phyloP scores from a whole-genome alignment of 2,888 invertebrate species.

The Sinelater perroti region DNA sequence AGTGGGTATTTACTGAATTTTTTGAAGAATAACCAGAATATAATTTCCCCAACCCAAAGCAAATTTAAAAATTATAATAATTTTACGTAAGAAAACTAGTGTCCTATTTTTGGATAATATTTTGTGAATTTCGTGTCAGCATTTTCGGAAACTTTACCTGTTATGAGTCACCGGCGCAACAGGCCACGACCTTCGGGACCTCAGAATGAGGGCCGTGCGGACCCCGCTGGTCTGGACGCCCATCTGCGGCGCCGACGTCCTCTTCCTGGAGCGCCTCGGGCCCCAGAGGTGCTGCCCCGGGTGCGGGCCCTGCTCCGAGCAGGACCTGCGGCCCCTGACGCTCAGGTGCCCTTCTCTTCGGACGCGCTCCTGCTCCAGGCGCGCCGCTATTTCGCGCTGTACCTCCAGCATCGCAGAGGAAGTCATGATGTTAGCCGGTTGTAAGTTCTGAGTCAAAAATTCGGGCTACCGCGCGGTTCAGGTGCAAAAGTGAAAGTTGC shows the following conservation, averaged over 20 bases:
- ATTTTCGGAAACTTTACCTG: conserved; percentile 25
- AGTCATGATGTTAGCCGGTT: conserved; percentile 41
- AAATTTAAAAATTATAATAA: no score
- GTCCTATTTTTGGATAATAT: no score
- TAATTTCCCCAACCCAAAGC: no score
- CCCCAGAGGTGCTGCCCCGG: conserved; percentile 74
- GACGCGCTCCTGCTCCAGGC: conserved; percentile 52
- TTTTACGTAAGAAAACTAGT: no score
- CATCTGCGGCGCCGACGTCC: conserved; percentile 79
- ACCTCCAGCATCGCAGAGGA: conserved; percentile 56
- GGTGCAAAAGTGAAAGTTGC: no score
- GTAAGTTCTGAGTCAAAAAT: neutral
- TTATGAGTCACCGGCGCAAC: conserved; percentile 72
- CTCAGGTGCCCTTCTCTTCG: conserved; percentile 64
- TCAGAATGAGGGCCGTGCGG: conserved; percentile 70
- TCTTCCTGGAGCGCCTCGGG: conserved; percentile 69
- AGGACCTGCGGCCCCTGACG: conserved; percentile 66
- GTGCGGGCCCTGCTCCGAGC: conserved; percentile 77
- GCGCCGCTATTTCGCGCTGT: conserved; percentile 54
- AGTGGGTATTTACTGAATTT: no score
- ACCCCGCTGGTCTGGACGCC: conserved; percentile 64
- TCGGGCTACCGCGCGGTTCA: neutral
- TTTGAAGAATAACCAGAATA: no score
- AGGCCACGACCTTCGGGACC: conserved; percentile 79
- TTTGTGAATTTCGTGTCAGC: no score